These are phyloP conservation scores for Polyommatus icarus DNA, from an alignment of 2,888 invertebrate species.

Conservation along the genomic window DNA sequence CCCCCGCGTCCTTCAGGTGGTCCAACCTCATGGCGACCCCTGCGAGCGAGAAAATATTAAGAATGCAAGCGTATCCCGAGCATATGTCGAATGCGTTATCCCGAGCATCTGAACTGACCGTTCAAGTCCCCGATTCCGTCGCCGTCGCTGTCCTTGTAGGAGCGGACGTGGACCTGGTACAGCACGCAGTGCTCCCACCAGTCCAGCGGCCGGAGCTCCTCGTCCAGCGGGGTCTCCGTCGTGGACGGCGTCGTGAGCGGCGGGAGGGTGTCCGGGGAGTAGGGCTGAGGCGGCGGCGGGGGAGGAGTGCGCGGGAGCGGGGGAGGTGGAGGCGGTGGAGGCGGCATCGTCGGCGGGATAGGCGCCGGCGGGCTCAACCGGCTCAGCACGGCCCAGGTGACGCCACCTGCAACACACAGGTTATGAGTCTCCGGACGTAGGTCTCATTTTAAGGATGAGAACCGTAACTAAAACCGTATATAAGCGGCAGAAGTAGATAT, in stretches of 20 bases:
- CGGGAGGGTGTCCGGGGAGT: neutral
- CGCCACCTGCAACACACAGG: conserved; percentile 49
- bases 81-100: neutral
- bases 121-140: conserved; percentile 93
- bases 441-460: too few species aligned
- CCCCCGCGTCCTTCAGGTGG: conserved; percentile 84
- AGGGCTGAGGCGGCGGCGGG: neutral
- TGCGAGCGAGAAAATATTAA: conserved; percentile 35
- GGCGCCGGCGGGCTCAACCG: conserved; percentile 42
- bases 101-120: conserved; percentile 69
- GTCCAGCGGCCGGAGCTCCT: conserved; percentile 64
- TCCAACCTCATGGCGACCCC: conserved; percentile 81
- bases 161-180: conserved; percentile 93
- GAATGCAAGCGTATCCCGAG: neutral
- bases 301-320: neutral
- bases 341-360: neutral
- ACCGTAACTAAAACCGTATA: too few species aligned
- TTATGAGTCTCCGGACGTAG: too few species aligned
- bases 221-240: neutral
- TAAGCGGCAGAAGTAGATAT: too few species aligned
- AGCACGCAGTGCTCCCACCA: conserved; percentile 92
- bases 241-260: neutral
- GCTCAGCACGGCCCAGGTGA: conserved; percentile 63
- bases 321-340: neutral
- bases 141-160: conserved; percentile 90